Conservation (phyloP, 2,113 vertebrate genomes). For the Brienomyrus longianalis region DNA sequence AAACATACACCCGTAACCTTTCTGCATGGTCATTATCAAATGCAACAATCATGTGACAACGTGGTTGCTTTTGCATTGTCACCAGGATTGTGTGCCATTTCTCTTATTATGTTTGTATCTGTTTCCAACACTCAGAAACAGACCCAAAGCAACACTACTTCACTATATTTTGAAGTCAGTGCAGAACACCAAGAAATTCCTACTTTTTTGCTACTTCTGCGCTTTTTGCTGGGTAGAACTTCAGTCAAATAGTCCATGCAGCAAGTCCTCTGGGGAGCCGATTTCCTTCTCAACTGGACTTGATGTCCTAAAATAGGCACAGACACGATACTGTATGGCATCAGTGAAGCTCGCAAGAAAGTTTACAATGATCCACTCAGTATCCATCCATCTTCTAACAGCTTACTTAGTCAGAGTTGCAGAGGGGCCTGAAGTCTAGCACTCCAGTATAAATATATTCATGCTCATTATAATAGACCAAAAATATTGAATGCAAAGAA, state of each 20-base stretch:
- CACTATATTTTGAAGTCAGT: neutral
- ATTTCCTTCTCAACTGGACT: neutral
- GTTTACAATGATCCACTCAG: neutral
- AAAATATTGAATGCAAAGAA: neutral
- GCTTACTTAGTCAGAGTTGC: neutral
- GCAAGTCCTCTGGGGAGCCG: neutral
- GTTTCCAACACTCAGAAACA: neutral
- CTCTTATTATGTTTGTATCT: neutral
- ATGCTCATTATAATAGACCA: neutral
- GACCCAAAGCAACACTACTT: neutral
- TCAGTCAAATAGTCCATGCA: neutral
- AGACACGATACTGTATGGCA: neutral
- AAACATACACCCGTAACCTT: neutral
- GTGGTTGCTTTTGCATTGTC: neutral
- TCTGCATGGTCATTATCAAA: neutral
- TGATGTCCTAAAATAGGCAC: neutral
- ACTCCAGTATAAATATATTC: neutral
- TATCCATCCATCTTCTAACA: neutral
- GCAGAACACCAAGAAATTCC: neutral
- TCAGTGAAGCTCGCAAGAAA: neutral
- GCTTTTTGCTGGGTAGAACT: neutral
- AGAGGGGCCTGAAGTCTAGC: neutral
- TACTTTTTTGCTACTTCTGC: slow-evolving; percentile 2
- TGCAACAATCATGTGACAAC: neutral
- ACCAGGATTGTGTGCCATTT: neutral